phyloP scores from a whole-genome alignment of 2,113 vertebrate genomes.

The Tetrax tetrax region DNA sequence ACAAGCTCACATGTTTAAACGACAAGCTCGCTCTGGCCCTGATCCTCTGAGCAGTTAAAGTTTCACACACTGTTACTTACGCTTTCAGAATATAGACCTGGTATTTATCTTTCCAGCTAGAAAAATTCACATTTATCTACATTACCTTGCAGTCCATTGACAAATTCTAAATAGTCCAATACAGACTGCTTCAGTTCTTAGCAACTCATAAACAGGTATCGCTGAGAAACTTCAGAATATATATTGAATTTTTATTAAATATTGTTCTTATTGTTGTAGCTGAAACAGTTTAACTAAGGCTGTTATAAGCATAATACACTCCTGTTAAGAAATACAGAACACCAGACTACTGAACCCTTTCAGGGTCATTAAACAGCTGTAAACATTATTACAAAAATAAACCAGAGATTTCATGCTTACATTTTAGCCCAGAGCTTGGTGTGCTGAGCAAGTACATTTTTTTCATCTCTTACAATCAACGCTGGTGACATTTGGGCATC shows the following conservation, averaged over 20 bases:
- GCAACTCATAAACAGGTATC: background rate
- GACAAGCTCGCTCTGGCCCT: slow-evolving; percentile 35
- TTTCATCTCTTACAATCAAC: slow-evolving; percentile 81
- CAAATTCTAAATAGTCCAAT: background rate
- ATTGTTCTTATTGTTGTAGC: slow-evolving; percentile 61
- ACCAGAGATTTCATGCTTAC: slow-evolving; percentile 85
- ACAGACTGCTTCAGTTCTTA: background rate
- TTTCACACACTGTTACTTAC: background rate
- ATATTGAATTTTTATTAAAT: slow-evolving; percentile 71
- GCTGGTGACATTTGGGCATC: slow-evolving; percentile 81
- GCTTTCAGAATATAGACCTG: slow-evolving; percentile 35
- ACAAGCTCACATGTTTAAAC: slow-evolving; percentile 29
- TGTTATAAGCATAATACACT: slow-evolving; percentile 77
- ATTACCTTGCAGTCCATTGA: background rate
- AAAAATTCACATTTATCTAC: background rate
- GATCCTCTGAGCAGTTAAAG: slow-evolving; percentile 51
- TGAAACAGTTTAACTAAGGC: slow-evolving; percentile 74
- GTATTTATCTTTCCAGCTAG: background rate
- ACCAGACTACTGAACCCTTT: slow-evolving; percentile 83
- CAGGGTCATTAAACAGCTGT: slow-evolving; percentile 88
- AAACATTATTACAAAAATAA: slow-evolving; percentile 89
- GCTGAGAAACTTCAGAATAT: slow-evolving; percentile 29
- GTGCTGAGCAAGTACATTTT: slow-evolving; percentile 83
- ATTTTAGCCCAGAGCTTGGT: slow-evolving; percentile 85
- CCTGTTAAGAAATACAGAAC: slow-evolving; percentile 79